Evolutionary conservation across 2,888 invertebrate genomes (phyloP).

Genomic region (Oscheius sp.): DNA sequence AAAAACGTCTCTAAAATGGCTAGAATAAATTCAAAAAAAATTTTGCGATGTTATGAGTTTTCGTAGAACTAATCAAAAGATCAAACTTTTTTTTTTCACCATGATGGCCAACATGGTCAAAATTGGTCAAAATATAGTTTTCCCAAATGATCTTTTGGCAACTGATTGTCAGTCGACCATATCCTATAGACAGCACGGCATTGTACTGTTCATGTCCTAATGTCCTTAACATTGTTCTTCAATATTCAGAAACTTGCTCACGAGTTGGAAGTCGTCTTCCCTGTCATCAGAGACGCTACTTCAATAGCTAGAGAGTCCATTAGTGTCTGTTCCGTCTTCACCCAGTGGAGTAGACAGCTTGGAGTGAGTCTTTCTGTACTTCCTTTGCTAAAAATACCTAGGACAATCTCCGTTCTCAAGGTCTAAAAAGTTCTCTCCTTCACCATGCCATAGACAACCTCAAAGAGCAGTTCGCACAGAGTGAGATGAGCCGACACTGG

Average conservation of each 20-base stretch:
- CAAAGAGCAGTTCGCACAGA: slow-evolving; percentile 55
- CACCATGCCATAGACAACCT: slow-evolving; percentile 57
- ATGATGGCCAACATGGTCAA: too few species aligned
- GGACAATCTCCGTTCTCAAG: slow-evolving; percentile 15
- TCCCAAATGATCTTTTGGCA: background rate
- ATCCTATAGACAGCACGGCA: too few species aligned
- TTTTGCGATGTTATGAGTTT: too few species aligned
- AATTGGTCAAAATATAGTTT: too few species aligned
- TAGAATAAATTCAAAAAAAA: too few species aligned
- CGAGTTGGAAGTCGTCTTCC: slow-evolving; percentile 60
- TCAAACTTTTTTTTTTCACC: too few species aligned
- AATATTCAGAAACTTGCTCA: slow-evolving; percentile 38
- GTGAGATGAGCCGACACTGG: slow-evolving; percentile 64
- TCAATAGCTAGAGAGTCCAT: slow-evolving; percentile 61
- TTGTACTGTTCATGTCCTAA: too few species aligned
- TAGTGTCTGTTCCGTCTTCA: slow-evolving; percentile 62
- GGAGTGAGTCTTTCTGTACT: slow-evolving; percentile 38
- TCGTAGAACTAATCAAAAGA: too few species aligned
- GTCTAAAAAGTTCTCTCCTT: slow-evolving; percentile 20
- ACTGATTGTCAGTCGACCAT: too few species aligned
- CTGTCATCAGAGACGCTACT: slow-evolving; percentile 63
- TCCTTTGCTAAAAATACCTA: background rate
- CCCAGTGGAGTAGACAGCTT: slow-evolving; percentile 61
- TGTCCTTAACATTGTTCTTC: too few species aligned
- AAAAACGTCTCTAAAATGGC: too few species aligned